A percentile compares a stretch with the other conserved stretches of the same genome.
Evolutionary conservation across 2,888 invertebrate genomes (phyloP).

Genomic region (Beris chalybata): DNA sequence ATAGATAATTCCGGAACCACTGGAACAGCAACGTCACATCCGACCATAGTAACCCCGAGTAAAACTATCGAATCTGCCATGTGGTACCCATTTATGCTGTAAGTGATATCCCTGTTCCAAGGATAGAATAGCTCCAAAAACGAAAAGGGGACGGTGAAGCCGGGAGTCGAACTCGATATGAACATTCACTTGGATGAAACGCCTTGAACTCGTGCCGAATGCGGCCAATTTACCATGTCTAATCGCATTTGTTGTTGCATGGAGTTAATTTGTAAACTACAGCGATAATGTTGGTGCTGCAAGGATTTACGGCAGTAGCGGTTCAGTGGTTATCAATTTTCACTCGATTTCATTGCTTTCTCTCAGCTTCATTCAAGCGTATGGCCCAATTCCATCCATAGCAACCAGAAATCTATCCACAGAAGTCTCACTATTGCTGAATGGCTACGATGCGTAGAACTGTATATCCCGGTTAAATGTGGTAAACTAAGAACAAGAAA

Average conservation of each 20-base stretch:
- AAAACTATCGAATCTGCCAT: slow-evolving; percentile 23
- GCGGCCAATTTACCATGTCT: slow-evolving; percentile 29
- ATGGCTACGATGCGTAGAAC: no score
- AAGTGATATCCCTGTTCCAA: slow-evolving; percentile 5
- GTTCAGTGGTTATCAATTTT: slow-evolving; percentile 19
- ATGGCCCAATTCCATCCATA: neutral
- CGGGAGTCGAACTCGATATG: neutral
- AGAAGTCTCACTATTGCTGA: no score
- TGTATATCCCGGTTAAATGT: no score
- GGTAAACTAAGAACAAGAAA: no score
- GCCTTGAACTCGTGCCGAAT: slow-evolving; percentile 11
- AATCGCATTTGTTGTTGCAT: slow-evolving; percentile 34
- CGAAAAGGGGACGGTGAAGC: neutral
- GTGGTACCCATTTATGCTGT: slow-evolving; percentile 2
- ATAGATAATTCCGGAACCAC: slow-evolving; percentile 35
- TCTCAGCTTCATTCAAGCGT: slow-evolving; percentile 15
- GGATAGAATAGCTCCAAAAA: no score
- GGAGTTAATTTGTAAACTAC: slow-evolving; percentile 37
- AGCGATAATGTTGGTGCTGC: slow-evolving; percentile 34
- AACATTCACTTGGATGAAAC: neutral
- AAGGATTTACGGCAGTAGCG: slow-evolving; percentile 25
- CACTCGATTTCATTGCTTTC: slow-evolving; percentile 1
- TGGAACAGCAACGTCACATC: slow-evolving; percentile 25
- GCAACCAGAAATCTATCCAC: no score
- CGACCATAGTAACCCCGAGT: slow-evolving; percentile 6